Evolutionary conservation across 2,888 invertebrate genomes (phyloP), one percentile per base, ranked within the genome.

Genomic region (Sminthurinus aureus): DNA sequence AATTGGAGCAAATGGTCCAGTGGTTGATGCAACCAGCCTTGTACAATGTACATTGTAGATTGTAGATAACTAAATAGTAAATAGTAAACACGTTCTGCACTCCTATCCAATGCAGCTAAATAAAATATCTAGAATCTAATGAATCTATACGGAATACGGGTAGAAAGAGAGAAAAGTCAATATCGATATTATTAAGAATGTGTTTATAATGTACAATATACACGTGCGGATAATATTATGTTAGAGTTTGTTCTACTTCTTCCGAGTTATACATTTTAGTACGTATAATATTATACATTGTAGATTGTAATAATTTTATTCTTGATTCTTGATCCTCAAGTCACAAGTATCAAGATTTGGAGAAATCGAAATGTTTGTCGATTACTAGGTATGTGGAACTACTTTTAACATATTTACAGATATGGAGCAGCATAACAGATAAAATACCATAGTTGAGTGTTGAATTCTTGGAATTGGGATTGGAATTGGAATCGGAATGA

Each of bases 1-100:
- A 73, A 73, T 73, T 73, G 73, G 73, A 73, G 73, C 73, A 69
- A 13, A 24, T 69, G 69, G 69, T 69, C 69, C 69, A 69, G 69
- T 69, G 38, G 38, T n/a, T n/a, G n/a, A n/a, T n/a, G n/a, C n/a
- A n/a, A n/a, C n/a, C n/a, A n/a, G n/a, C n/a, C n/a, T n/a, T n/a
- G n/a, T n/a, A n/a, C n/a, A n/a, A n/a, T n/a, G n/a, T n/a, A n/a
- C 38, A 1, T 38, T 6, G 69, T 38, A 38, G 3, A 38, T 38
- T 38, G 6, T 6, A 4, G 6, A 6, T 38, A 6, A 38, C 38
- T 38, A 6, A 38, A 1, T 38, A 38, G 38, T 38, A 38, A 38
- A 38, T 38, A 38, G 38, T 38, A 38, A 38, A 38, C 6, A 38
- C 38, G 6, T 38, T 38, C 1, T 38, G 38, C 6, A 38, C 1